Evolutionary conservation across 2,113 vertebrate species (phyloP).

Genomic region (Microcebus griseorufus): DNA sequence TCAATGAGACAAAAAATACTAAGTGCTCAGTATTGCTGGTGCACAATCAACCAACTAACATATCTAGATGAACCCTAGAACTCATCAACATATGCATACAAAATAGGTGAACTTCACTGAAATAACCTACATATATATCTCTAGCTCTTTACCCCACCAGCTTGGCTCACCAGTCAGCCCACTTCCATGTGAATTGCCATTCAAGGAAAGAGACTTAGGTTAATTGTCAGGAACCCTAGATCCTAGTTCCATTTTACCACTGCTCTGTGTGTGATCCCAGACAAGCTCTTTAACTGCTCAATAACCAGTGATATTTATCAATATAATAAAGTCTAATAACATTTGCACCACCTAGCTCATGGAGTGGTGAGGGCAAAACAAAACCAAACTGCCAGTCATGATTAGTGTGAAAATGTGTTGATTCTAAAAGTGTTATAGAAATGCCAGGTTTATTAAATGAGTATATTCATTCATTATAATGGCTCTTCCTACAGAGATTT

Average conservation of each 20-base stretch:
- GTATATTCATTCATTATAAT: conserved; percentile 43
- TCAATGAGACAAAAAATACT: background rate
- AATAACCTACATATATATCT: background rate
- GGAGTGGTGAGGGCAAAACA: background rate
- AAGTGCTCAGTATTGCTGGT: background rate
- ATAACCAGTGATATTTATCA: background rate
- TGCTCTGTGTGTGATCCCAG: background rate
- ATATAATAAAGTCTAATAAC: background rate
- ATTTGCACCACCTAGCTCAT: background rate
- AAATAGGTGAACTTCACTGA: background rate
- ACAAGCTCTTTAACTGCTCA: background rate
- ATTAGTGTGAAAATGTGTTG: conserved; percentile 21
- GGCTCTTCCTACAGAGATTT: conserved; percentile 36
- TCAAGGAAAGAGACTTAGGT: background rate
- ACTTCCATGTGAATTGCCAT: background rate
- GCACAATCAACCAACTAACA: background rate
- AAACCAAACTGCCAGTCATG: background rate
- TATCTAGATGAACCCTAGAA: background rate
- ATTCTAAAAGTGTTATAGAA: conserved; percentile 31
- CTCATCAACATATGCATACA: background rate
- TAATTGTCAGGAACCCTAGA: background rate
- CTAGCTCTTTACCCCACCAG: background rate
- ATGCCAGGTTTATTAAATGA: conserved; percentile 42
- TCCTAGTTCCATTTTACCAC: background rate
- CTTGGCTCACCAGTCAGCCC: background rate